phyloP scores from a whole-genome alignment of 2,113 vertebrate species.

The Nicator chloris region DNA sequence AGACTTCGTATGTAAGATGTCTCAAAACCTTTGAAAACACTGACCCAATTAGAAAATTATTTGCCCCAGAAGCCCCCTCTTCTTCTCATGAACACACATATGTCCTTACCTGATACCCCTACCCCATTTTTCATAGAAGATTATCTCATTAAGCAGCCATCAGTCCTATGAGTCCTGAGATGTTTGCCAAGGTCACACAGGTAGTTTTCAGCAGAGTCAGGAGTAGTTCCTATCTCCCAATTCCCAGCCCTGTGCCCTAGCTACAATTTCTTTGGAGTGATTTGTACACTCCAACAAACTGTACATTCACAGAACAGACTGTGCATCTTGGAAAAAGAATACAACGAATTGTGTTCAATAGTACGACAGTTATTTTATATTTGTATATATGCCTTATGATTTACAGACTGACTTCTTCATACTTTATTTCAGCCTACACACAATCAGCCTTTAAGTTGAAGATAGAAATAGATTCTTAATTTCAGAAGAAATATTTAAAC shows the following conservation, averaged over 20 bases:
- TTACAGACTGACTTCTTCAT: background rate
- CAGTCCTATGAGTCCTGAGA: background rate
- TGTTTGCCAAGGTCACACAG: slow-evolving; percentile 36
- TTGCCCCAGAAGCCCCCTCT: background rate
- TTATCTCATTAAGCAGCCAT: slow-evolving; percentile 33
- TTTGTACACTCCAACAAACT: background rate
- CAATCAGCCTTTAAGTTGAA: background rate
- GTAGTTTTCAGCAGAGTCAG: slow-evolving; percentile 27
- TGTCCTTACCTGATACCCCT: background rate
- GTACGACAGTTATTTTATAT: background rate
- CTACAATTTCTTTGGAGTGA: background rate
- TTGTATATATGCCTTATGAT: background rate
- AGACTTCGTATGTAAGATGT: background rate
- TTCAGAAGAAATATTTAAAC: background rate
- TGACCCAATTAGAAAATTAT: background rate
- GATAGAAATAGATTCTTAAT: background rate
- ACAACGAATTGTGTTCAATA: background rate
- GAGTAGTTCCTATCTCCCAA: background rate
- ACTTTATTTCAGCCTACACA: background rate
- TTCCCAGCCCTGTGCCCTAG: background rate
- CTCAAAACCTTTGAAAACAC: background rate
- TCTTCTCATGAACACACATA: background rate
- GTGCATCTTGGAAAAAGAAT: background rate
- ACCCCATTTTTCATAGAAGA: background rate
- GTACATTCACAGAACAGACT: background rate